Percentiles rank a stretch among this genome's conserved stretches.
Evolutionary conservation across 2,888 invertebrate genomes (phyloP).

Genomic region (Monopis laevigella): DNA sequence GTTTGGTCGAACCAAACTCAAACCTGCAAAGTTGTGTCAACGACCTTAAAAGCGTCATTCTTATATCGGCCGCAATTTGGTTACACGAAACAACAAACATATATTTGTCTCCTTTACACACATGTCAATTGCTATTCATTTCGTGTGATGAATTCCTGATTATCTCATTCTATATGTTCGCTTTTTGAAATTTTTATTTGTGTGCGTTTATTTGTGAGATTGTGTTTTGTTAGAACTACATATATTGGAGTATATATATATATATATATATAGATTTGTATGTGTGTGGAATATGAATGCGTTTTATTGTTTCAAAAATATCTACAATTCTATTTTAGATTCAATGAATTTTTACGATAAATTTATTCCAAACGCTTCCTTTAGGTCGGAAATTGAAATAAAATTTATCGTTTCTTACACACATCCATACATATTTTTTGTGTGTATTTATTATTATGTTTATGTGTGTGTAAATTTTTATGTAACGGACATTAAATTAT

Average conservation of each 20-base stretch:
- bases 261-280: no score
- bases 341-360: neutral
- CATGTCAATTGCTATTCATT: constrained; percentile 37
- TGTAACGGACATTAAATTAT: constrained; percentile 1
- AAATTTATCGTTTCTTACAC: no score
- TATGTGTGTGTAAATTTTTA: constrained; percentile 9
- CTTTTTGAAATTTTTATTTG: constrained; percentile 42
- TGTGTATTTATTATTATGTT: no score
- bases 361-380: constrained; percentile 9
- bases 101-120: constrained; percentile 37
- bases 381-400: no score
- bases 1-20: constrained; percentile 7
- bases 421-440: no score
- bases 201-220: neutral
- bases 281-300: constrained; percentile 37
- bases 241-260: no score
- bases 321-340: constrained; percentile 17
- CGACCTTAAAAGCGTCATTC: constrained; percentile 43
- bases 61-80: constrained; percentile 65
- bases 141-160: constrained; percentile 59
- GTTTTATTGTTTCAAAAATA: constrained; percentile 36
- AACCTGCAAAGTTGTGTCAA: constrained; percentile 2
- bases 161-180: constrained; percentile 47
- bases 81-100: constrained; percentile 43
- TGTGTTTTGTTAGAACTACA: neutral